Evolutionary conservation across 2,888 invertebrate genomes (phyloP).

Genomic region (Gandaritis pyraliata): DNA sequence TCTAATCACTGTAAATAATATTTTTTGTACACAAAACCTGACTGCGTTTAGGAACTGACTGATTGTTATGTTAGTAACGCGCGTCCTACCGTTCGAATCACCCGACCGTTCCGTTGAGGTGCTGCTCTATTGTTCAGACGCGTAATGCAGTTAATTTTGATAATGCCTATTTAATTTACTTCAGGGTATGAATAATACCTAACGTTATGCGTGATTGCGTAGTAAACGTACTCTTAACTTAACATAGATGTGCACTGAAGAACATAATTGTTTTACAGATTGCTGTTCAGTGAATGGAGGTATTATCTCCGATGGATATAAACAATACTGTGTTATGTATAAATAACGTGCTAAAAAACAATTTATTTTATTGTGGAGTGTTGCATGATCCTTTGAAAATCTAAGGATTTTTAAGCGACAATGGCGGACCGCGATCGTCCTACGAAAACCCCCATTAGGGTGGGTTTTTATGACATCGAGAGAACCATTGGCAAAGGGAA

Average conservation of each 20-base stretch:
- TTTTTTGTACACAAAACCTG: constrained; percentile 65
- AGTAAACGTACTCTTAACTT: constrained; percentile 31
- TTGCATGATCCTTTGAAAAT: constrained; percentile 56
- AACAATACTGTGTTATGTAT: constrained; percentile 55
- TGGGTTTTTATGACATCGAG: constrained; percentile 99
- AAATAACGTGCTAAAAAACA: constrained; percentile 54
- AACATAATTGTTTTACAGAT: constrained; percentile 27
- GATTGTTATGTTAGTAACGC: constrained; percentile 53
- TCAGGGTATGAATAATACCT: constrained; percentile 51
- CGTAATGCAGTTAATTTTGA: constrained; percentile 60
- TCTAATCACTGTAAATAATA: constrained; percentile 74
- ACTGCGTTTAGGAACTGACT: constrained; percentile 55
- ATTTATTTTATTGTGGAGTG: constrained; percentile 53
- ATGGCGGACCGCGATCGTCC: constrained; percentile 85
- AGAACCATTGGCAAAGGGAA: constrained; percentile 99
- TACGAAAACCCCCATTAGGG: constrained; percentile 90
- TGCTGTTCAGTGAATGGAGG: constrained; percentile 31
- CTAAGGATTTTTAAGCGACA: constrained; percentile 67
- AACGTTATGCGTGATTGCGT: constrained; percentile 44
- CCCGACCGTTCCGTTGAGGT: constrained; percentile 45
- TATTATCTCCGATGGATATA: constrained; percentile 53
- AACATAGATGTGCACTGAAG: constrained; percentile 39
- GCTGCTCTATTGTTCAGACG: constrained; percentile 44
- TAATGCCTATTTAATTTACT: constrained; percentile 65
- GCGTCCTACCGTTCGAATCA: constrained; percentile 29